Evolutionary conservation across 53 echinoderm and acorn worm genomes (phyloP).

Genomic region (Mesocentrotus franciscanus): DNA sequence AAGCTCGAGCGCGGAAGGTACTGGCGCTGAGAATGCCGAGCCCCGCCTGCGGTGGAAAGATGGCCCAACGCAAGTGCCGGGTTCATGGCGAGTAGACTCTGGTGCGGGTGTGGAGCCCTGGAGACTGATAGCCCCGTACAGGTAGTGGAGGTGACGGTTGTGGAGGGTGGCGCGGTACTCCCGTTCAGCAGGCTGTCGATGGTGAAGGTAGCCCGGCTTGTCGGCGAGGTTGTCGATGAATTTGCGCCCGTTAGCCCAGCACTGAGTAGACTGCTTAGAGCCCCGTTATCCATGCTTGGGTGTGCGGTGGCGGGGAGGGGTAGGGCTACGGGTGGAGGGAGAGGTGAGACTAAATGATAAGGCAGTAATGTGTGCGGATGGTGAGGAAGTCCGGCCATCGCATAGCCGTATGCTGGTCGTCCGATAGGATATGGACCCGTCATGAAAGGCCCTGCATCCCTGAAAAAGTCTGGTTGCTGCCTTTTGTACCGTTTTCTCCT

Average conservation of each 20-base stretch:
- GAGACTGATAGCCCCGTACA: slow-evolving; percentile 57
- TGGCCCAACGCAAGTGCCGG: slow-evolving; percentile 61
- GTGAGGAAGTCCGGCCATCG: slow-evolving; percentile 72
- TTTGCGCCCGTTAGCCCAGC: slow-evolving; percentile 73
- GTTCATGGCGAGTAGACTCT: slow-evolving; percentile 73
- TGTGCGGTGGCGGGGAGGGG: slow-evolving; percentile 90
- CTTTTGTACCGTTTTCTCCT: slow-evolving; percentile 98
- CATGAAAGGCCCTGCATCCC: slow-evolving; percentile 85
- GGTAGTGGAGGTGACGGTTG: slow-evolving; percentile 58
- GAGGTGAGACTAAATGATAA: slow-evolving; percentile 93
- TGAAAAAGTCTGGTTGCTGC: slow-evolving; percentile 87
- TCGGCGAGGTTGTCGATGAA: slow-evolving; percentile 75
- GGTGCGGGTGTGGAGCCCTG: slow-evolving; percentile 71
- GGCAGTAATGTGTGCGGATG: slow-evolving; percentile 87
- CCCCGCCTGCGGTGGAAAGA: slow-evolving; percentile 77
- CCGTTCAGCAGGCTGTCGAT: slow-evolving; percentile 91
- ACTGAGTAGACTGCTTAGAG: slow-evolving; percentile 83
- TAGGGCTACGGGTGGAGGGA: slow-evolving; percentile 95
- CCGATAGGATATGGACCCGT: slow-evolving; percentile 75
- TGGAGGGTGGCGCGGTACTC: slow-evolving; percentile 72
- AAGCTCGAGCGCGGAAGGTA: slow-evolving; percentile 86
- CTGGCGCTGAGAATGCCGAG: slow-evolving; percentile 86
- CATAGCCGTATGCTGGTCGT: slow-evolving; percentile 76
- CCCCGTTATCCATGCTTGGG: slow-evolving; percentile 80
- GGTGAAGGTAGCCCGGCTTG: slow-evolving; percentile 83